These are phyloP conservation scores for Vidua macroura DNA, from an alignment of 2,113 vertebrate genomes.

Conservation along the genomic window DNA sequence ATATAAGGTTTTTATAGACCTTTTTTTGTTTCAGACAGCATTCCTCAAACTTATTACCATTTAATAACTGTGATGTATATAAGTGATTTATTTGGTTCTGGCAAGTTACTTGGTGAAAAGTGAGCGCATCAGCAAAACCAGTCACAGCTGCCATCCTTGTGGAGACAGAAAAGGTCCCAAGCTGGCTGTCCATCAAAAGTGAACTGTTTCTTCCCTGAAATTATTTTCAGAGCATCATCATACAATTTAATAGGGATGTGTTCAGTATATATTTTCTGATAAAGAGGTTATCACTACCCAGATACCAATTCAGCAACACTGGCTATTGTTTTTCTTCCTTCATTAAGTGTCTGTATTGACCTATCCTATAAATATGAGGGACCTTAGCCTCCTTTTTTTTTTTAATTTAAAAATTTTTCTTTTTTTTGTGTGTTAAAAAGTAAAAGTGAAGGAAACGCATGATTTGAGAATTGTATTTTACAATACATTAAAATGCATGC, in stretches of 20 bases:
- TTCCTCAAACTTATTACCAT: background rate
- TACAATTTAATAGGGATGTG: background rate
- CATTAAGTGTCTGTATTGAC: background rate
- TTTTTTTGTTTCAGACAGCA: background rate
- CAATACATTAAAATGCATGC: background rate
- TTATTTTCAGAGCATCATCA: background rate
- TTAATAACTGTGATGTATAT: background rate
- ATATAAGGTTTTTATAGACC: background rate
- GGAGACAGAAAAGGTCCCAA: background rate
- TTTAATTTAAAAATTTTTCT: background rate
- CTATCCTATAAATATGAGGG: background rate
- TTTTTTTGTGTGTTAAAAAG: background rate
- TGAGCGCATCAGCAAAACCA: background rate
- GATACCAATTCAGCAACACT: background rate
- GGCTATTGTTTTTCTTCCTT: background rate
- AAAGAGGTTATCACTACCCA: background rate
- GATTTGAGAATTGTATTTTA: background rate
- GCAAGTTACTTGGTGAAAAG: background rate
- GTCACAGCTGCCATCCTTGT: background rate
- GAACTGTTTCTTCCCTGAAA: background rate
- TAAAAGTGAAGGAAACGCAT: background rate
- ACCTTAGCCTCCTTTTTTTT: background rate
- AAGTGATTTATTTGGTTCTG: background rate
- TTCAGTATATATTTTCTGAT: background rate
- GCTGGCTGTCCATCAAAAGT: background rate